Base-by-base conservation (phyloP, 64 coral and sea anemone genomes). In the Trachythela sp. region DNA sequence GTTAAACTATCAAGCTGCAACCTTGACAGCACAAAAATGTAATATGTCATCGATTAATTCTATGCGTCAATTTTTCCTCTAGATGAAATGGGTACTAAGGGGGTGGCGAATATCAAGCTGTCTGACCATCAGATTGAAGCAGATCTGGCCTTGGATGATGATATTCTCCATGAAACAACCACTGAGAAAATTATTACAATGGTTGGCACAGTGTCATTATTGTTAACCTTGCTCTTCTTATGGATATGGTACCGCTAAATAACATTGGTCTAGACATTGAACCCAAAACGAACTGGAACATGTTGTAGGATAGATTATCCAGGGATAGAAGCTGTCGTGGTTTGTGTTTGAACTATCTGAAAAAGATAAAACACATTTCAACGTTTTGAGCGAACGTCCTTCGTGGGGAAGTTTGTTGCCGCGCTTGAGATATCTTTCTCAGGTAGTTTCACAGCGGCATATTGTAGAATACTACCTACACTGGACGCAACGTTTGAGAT, bases 201-300 rank as follows among this genome's bases (percentile, higher is more conserved):
- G 75, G 34, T 80, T 8, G 75, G 4, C 37, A 80, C 75, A 15
- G 35, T 80, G 13, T 80, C 34, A 9, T 30, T 80, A 10, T 29
- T 80, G 27, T 2, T 80, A 9, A 80, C 75, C 33, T 22, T 80
- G 34, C 9, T 39, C 1, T 80, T 80, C 75, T 9, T 80, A 29
- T 80, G 75, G 75, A 38, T 80, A 35, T 80, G 37, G 31, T 80
- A 80, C 37, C 75, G 75, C 30, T 80, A 18, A 39, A 34, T 80
- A 15, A 2, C 15, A 30, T 15, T 35, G 15, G 20, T n/a, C 59
- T n/a, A 6, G 20, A 22, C n/a, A n/a, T n/a, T n/a, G n/a, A n/a
- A n/a, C n/a, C n/a, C n/a, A n/a, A n/a, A n/a, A n/a, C n/a, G n/a
- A n/a, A n/a, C 59, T 68, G 15, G 20, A 22, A n/a, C 30, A 68